Conservation (phyloP, 2,797 vertebrate species). For the Cirrhinus molitorella region DNA sequence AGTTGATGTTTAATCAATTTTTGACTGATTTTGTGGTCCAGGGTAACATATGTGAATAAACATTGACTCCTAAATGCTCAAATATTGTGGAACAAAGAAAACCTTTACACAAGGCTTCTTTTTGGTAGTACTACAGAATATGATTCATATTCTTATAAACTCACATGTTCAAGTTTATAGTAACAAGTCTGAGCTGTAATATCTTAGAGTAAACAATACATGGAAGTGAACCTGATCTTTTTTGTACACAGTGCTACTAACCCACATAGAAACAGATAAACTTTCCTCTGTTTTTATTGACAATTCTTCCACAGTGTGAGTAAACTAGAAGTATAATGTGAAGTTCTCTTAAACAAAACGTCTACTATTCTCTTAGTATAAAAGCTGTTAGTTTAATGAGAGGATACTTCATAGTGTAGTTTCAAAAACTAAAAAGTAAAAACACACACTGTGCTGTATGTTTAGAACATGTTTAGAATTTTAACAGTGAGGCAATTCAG, state of each 20-base stretch:
- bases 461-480: too few relatives aligned
- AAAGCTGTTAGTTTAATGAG: too few relatives aligned
- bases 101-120: background rate
- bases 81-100: too few relatives aligned
- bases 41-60: background rate
- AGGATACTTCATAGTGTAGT: too few relatives aligned
- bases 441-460: too few relatives aligned
- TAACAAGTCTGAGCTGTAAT: background rate
- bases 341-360: background rate
- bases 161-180: background rate
- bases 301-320: background rate
- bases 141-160: background rate
- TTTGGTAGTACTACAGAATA: background rate
- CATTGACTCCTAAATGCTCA: background rate
- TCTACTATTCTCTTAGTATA: too few relatives aligned
- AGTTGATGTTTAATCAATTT: too few relatives aligned
- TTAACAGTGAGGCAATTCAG: background rate
- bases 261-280: background rate
- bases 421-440: too few relatives aligned
- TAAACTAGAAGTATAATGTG: background rate
- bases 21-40: too few relatives aligned
- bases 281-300: background rate
- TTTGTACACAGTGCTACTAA: background rate
- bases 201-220: background rate
- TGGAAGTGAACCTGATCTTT: background rate